Base-by-base conservation (phyloP, 2,113 vertebrate genomes). In the Calonectris borealis region DNA sequence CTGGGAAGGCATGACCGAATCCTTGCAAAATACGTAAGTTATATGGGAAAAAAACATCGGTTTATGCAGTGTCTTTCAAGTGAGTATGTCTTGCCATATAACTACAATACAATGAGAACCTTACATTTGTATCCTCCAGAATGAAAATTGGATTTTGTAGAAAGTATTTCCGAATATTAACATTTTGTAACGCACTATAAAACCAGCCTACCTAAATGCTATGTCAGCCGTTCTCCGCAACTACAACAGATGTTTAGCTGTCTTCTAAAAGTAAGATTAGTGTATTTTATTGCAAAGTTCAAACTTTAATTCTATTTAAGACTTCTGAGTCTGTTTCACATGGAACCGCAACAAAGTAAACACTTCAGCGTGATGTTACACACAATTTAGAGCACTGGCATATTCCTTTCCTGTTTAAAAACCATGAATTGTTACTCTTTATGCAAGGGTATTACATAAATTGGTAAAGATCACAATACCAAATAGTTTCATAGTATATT, bases 1-100 rank as follows among this genome's bases (percentile, higher is more conserved):
- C 97, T 99, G 99, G 98, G 99, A 99, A 98, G 99, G 99, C 99
- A 99, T 99, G 98, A 98, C 99, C 98, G 99, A 98, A 99, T 99
- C 99, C 99, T 99, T 97, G 64, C 69, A 54, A 86, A 88, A 77
- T 52, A 86, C 19, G 54, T 0, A 79, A 52, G 62, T 26, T 19
- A 58, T 3, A 92, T 1, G 83, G 40, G 21, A 91, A 60, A 86
- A 55, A 60, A 17, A 0, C 0, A 2, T 29, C 2, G 5, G 13
- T 52, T 94, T 82, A 54, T 6, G 22, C 21, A 88, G 64, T 19
- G 48, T 57, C 46, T 80, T 36, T 6, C 1, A 11, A 22, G 16
- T 4, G 32, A 81, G 13, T 8, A 18, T 25, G 18, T 12, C 58
- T 76, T 65, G 60, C 57, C 86, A 19, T 0, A 3, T 5, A 32